phyloP scores from a whole-genome alignment of 2,797 vertebrate species.

The Gephyroberyx darwinii region DNA sequence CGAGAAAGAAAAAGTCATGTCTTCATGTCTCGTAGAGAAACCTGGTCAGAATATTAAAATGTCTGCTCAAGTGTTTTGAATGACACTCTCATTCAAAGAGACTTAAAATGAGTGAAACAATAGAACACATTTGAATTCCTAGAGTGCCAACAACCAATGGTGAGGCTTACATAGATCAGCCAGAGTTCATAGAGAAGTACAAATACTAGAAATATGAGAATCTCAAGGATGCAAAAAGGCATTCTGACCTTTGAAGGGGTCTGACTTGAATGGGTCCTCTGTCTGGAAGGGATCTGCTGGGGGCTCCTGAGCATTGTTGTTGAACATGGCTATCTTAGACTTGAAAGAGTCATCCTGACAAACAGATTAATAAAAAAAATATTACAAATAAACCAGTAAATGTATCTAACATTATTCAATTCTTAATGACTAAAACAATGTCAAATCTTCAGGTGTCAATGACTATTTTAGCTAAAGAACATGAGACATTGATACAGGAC shows the following conservation, averaged over 20 bases:
- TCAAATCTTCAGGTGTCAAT: too few species aligned
- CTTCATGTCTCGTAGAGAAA: too few species aligned
- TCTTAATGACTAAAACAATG: background rate
- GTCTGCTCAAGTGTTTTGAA: too few species aligned
- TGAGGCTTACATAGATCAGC: background rate
- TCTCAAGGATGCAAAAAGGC: constrained; percentile 36
- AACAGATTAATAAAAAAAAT: constrained; percentile 17
- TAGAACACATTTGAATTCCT: background rate
- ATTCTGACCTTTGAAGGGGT: constrained; percentile 89
- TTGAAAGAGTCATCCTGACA: constrained; percentile 90
- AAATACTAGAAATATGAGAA: background rate
- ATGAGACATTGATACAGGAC: too few species aligned
- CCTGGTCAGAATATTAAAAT: too few species aligned
- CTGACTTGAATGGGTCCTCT: constrained; percentile 94
- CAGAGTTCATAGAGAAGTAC: background rate
- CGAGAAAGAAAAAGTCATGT: too few species aligned
- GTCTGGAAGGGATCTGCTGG: constrained; percentile 91
- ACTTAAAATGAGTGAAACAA: background rate
- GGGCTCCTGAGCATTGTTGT: constrained; percentile 81
- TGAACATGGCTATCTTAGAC: constrained; percentile 90
- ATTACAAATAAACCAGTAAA: background rate
- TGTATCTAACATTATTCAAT: background rate
- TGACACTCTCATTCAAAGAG: constrained; percentile 16
- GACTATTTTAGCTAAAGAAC: too few species aligned
- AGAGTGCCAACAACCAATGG: constrained; percentile 3